phyloP scores from a whole-genome alignment of 2,888 invertebrate genomes.

The Cerastis leucographa region DNA sequence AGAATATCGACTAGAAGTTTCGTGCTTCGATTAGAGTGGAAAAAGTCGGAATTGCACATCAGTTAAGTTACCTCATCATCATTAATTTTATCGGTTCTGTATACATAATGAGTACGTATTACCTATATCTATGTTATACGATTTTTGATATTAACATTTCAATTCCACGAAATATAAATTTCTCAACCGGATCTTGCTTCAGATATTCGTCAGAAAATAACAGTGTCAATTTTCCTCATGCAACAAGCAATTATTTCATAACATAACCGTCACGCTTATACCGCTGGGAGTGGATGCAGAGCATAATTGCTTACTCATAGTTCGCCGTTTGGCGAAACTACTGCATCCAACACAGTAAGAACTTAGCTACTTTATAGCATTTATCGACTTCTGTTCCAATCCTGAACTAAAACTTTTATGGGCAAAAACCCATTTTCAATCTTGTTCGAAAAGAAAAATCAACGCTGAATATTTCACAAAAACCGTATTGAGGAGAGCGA shows the following conservation, averaged over 20 bases:
- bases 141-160: constrained; percentile 10
- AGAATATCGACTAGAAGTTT: constrained; percentile 4
- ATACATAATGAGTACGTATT: constrained; percentile 2
- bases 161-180: constrained; percentile 31
- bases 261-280: constrained; percentile 28
- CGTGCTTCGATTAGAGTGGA: not conserved
- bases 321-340: not conserved
- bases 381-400: constrained; percentile 8
- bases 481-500: not conserved
- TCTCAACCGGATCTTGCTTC: constrained; percentile 38
- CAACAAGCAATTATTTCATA: constrained; percentile 50
- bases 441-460: not conserved
- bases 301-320: constrained; percentile 15
- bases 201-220: constrained; percentile 45
- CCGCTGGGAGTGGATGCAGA: constrained; percentile 4
- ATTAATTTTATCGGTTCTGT: constrained; percentile 2
- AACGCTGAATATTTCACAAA: not conserved
- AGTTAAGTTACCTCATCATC: constrained; percentile 8
- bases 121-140: not conserved
- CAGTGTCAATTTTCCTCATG: constrained; percentile 54
- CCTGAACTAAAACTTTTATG: not conserved
- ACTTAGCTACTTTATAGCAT: constrained; percentile 2
- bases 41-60: not conserved
- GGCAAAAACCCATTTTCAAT: constrained; percentile 20
- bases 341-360: not conserved